Evolutionary conservation across 2,888 invertebrate species (phyloP).

Genomic region (Pseudococcus longispinus): DNA sequence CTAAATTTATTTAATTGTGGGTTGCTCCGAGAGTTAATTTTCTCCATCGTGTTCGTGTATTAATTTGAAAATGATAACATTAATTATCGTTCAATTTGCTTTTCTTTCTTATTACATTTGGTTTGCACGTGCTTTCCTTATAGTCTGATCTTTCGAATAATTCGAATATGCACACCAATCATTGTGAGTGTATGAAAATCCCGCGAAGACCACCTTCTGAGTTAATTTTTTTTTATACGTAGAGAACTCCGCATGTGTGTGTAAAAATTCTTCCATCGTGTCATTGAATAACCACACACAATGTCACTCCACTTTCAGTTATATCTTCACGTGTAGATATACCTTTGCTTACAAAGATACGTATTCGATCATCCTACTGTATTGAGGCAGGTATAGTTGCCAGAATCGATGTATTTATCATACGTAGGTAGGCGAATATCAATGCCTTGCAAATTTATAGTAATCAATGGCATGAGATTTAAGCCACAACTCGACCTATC

Average conservation of each 20-base stretch:
- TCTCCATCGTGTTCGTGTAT: neutral
- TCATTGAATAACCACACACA: neutral
- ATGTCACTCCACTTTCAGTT: conserved; percentile 4
- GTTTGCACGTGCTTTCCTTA: neutral
- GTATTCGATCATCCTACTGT: neutral
- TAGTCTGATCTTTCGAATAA: neutral
- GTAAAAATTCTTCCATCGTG: neutral
- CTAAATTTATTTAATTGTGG: neutral
- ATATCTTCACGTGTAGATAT: neutral
- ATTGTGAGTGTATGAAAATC: neutral
- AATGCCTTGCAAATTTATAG: too few relatives aligned
- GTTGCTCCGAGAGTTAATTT: neutral
- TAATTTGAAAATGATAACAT: neutral
- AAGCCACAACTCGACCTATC: neutral
- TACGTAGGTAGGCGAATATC: too few relatives aligned
- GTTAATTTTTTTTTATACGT: conserved; percentile 4
- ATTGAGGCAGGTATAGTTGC: neutral
- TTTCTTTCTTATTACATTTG: neutral
- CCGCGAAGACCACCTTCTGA: conserved; percentile 5
- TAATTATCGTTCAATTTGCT: neutral
- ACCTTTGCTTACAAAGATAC: neutral
- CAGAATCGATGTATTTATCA: too few relatives aligned
- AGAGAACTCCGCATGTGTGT: neutral
- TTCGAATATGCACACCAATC: neutral
- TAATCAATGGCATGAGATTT: too few relatives aligned